Base-by-base conservation (phyloP, 2,888 invertebrate species). In the Gymnosoma rotundatum region DNA sequence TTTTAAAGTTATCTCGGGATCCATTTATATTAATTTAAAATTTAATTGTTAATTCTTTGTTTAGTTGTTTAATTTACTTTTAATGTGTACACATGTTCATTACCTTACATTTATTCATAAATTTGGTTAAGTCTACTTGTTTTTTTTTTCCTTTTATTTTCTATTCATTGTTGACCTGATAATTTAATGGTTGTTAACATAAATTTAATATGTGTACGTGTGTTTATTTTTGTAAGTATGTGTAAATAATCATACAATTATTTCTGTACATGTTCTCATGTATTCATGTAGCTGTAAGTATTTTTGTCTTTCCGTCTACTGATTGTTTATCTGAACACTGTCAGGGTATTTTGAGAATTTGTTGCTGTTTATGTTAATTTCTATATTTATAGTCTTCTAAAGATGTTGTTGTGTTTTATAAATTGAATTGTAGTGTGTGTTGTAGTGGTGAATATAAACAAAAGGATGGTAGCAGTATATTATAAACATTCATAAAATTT, bases 91-190 rank as follows among this genome's bases (percentile, higher is more conserved):
- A 38, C 20, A 12, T 20, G 25, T 66, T 66, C 58, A 70, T 10
- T 58, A 78, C 48, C 36, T 63, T 48, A 32, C 32, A 32, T 6
- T 5, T 32, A 32, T 32, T 32, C 7, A 32, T 32, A 32, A 32
- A 32, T 32, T 32, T 32, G 7, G 32, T 32, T 32, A 32, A 32
- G 32, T 32, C 8, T 32, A 7, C 32, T 32, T 32, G 3, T 67
- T 12, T 50, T 4, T 21, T 5, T 18, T 61, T 61, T 54, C 10
- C 73, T 50, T 61, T 58, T 45, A 74, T 73, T 83, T 74, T 83
- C 52, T 83, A 74, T 61, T 74, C 64, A 78, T 83, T 78, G 83
- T 74, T 83, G 83, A 83, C 78, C 74, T 83, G 83, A 74, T 83
- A 74, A 74, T 78, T 78, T 83, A 58, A 64, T 54, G 63, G 25